Base-by-base conservation (phyloP, 2,888 invertebrate genomes). In the Apamea crenata region DNA sequence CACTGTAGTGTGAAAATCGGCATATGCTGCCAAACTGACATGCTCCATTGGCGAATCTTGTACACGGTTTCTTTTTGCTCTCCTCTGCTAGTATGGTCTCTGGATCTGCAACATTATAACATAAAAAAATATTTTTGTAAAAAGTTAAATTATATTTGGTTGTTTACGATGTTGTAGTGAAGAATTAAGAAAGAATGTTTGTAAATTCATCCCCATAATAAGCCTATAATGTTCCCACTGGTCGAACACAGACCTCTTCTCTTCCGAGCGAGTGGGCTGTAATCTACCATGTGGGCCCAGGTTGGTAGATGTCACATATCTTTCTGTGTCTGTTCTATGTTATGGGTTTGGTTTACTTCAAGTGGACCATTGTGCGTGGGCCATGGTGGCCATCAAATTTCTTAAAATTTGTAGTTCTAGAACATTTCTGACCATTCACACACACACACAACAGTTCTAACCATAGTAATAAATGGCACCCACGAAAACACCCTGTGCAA, bases 21-120 rank as follows among this genome's bases (percentile, higher is more conserved):
- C 98, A 98, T 75, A 97, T 97, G 5, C 96, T 95, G 29, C 98
- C 98, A 95, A 98, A 98, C 25, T 97, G 96, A 89, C 98, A 98
- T 56, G 97, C 95, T 16, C 98, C 98, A 50, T 94, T 96, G 14
- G 96, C 92, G 92, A 97, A 98, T 84, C 97, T 95, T 73, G 96
- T 94, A 90, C 98, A 98, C 6, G 97, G 97, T 68, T 97, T 97
- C 93, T 98, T 98, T 1, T 89, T 89, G 16, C 94, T 94, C 92
- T 98, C 98, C 91, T 98, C 98, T 47, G 94, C 92, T 83, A 98
- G 93, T 88, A 98, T 97, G 29, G 97, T 97, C 90, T 97, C 97
- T 25, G 98, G 97, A 94, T 98, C 98, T 98, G 91, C 10, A 84
- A 79, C 16, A n/a, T 36, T 14, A 21, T 32, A 29, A 81, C 21